phyloP scores from a whole-genome alignment of 2,888 invertebrate genomes.

The Dione vanillae region DNA sequence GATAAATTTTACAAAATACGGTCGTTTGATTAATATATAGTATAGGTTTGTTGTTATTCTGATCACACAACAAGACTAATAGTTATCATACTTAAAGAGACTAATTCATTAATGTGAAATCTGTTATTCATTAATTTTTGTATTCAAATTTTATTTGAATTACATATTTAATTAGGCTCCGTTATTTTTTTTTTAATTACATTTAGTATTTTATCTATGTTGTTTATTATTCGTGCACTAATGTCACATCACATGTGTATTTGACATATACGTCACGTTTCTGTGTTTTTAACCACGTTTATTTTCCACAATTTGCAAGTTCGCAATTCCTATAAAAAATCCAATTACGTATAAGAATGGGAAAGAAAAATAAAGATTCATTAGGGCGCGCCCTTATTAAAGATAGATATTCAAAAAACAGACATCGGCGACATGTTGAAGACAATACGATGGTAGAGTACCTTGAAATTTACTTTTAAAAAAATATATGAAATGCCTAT shows the following conservation, averaged over 20 bases:
- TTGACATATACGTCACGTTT: conserved; percentile 21
- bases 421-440: conserved; percentile 86
- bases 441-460: conserved; percentile 88
- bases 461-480: background rate
- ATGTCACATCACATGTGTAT: conserved; percentile 1
- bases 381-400: conserved; percentile 90
- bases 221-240: conserved; percentile 3
- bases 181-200: background rate
- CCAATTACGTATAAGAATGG: conserved; percentile 81
- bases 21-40: no score
- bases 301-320: conserved; percentile 3
- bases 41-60: no score
- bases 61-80: no score
- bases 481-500: background rate
- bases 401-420: conserved; percentile 88
- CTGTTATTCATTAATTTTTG: no score
- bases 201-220: background rate
- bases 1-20: no score
- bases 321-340: background rate
- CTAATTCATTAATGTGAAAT: no score
- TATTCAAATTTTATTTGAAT: no score
- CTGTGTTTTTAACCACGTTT: conserved; percentile 29
- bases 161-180: no score
- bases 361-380: conserved; percentile 88
- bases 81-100: no score